Evolutionary conservation across 2,797 vertebrate species (phyloP), one percentile per base, ranked within the genome.

Genomic region (Trachurus trachurus): DNA sequence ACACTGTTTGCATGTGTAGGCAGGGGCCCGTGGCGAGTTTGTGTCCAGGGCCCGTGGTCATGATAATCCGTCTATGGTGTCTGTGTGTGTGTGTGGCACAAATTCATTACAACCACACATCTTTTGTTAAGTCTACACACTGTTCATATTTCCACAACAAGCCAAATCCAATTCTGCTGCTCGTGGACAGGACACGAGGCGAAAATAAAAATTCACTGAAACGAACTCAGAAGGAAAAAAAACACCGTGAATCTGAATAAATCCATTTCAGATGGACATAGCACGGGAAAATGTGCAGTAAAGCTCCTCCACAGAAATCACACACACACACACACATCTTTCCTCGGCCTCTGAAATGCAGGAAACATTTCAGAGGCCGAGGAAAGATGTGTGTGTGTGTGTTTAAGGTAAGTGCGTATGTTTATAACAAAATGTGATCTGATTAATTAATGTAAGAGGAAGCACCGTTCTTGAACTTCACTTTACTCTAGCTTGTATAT

Each of bases 71-170:
- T n/a, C n/a, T n/a, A n/a, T n/a, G n/a, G n/a, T n/a, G n/a, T n/a
- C n/a, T n/a, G n/a, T n/a, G 4, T 16, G 15, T 17, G 5, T 74
- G 52, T 59, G 77, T 17, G 16, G 39, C 65, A 57, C 34, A 34
- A 9, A 68, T 47, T 44, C 22, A 37, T 13, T 13, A 45, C 8
- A 50, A 52, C 57, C 17, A 45, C 45, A 58, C 34, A 17, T 68
- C 29, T 59, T 61, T 66, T 69, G 42, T 71, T 47, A 57, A 19
- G 31, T 65, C 31, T 37, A 29, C 26, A 29, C 26, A 68, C 79
- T 67, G 40, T 70, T 2, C 31, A 15, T 39, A 52, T n/a, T 60
- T 63, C 45, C 22, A 34, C 34, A 17, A 16, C 1, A 12, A 47
- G 13, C 16, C 21, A 37, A 49, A 56, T 64, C n/a, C 49, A 58